Conservation (phyloP, 2,797 vertebrate species). For the Xenops minutus region DNA sequence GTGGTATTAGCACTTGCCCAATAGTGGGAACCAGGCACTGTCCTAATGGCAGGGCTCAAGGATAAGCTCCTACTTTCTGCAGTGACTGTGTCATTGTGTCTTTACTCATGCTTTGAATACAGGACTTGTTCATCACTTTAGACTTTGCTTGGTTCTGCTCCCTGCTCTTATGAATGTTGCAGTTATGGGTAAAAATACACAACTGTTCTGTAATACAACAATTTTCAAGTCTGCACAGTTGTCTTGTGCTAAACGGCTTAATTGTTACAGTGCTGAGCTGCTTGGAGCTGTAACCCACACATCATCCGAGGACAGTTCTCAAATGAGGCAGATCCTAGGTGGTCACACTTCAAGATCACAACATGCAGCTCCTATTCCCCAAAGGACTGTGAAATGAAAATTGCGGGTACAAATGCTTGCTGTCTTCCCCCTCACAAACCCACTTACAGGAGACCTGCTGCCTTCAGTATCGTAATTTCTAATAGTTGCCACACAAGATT, state of each 20-base stretch:
- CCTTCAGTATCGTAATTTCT: neutral
- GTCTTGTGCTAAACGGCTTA: neutral
- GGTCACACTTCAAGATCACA: accelerated
- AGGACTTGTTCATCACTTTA: neutral
- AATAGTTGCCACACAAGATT: neutral
- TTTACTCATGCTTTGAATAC: neutral
- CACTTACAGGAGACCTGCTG: neutral
- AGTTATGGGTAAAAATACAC: neutral
- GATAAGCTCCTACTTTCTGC: neutral
- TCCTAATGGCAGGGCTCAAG: neutral
- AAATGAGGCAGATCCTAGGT: neutral
- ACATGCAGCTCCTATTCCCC: neutral
- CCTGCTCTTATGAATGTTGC: accelerated
- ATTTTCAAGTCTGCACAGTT: neutral
- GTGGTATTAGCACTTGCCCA: neutral
- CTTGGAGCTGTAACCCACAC: neutral
- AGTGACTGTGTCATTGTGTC: neutral
- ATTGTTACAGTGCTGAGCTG: neutral
- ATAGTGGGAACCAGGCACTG: neutral
- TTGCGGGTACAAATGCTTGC: neutral
- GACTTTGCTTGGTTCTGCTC: neutral
- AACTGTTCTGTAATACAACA: neutral
- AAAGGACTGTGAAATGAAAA: accelerated
- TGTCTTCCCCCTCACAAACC: neutral
- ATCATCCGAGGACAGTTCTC: neutral